Evolutionary conservation across 1,140 invertebrate genomes (phyloP).

Genomic region (Nylanderia fulva): DNA sequence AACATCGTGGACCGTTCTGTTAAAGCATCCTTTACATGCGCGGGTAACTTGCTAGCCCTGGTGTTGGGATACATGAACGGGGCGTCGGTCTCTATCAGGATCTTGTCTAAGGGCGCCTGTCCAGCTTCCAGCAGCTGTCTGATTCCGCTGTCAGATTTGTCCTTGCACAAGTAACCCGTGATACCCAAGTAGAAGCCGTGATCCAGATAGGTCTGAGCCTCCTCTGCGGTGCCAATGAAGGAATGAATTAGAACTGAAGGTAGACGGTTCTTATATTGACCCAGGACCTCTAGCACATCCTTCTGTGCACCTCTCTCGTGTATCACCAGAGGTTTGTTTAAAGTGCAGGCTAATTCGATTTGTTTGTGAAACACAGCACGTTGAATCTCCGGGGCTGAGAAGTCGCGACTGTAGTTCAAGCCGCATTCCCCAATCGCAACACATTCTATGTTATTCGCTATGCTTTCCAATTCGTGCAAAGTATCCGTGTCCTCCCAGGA

Average conservation of each 20-base stretch:
- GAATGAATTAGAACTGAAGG: constrained; percentile 96
- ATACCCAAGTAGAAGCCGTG: constrained; percentile 95
- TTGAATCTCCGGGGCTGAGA: constrained; percentile 95
- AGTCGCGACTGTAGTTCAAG: constrained; percentile 97
- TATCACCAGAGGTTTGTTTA: constrained; percentile 95
- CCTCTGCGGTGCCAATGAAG: constrained; percentile 95
- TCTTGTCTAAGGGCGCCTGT: constrained; percentile 92
- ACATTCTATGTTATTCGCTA: constrained; percentile 94
- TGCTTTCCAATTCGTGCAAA: constrained; percentile 90
- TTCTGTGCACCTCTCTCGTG: constrained; percentile 96
- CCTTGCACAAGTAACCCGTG: constrained; percentile 97
- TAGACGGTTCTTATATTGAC: constrained; percentile 87
- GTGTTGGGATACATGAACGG: constrained; percentile 99
- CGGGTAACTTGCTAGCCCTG: constrained; percentile 95
- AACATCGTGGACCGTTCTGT: constrained; percentile 93
- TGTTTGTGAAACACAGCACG: constrained; percentile 95
- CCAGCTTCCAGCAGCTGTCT: constrained; percentile 93
- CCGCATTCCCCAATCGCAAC: constrained; percentile 98
- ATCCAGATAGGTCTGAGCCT: constrained; percentile 94
- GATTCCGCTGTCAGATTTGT: constrained; percentile 96
- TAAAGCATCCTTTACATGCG: constrained; percentile 94
- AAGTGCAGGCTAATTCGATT: constrained; percentile 93
- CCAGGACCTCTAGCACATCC: constrained; percentile 90
- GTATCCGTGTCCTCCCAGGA: constrained; percentile 93
- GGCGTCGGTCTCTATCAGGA: constrained; percentile 96